Evolutionary conservation across 1,140 invertebrate species (phyloP).

Genomic region (Drosophila biarmipes): DNA sequence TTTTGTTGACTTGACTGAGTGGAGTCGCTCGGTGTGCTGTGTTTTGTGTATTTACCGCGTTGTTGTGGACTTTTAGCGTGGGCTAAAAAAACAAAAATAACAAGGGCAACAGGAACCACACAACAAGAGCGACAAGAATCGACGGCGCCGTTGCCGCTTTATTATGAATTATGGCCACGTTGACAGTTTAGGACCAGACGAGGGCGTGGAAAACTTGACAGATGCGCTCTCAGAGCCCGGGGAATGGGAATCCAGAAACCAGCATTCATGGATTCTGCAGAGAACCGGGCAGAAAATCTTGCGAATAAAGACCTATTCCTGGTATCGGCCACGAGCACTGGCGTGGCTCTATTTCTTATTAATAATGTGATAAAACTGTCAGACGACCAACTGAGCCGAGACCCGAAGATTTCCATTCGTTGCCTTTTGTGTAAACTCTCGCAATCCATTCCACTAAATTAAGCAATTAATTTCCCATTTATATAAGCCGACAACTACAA

Average conservation of each 20-base stretch:
- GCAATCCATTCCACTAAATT: conserved; percentile 81
- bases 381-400: conserved; percentile 54
- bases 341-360: conserved; percentile 77
- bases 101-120: conserved; percentile 12
- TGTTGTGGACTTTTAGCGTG: conserved; percentile 40
- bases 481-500: conserved; percentile 78
- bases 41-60: conserved; percentile 44
- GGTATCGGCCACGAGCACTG: conserved; percentile 54
- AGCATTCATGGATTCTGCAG: neutral
- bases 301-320: conserved; percentile 59
- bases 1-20: conserved; percentile 53
- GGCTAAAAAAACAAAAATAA: conserved; percentile 18
- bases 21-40: conserved; percentile 17
- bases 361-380: conserved; percentile 83
- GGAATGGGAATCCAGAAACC: neutral
- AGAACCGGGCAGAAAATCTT: conserved; percentile 27
- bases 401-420: conserved; percentile 37
- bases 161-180: conserved; percentile 82
- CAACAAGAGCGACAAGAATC: conserved; percentile 51
- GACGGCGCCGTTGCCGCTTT: conserved; percentile 69
- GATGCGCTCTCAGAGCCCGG: conserved; percentile 63
- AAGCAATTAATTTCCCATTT: conserved; percentile 81
- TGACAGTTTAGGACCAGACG: conserved; percentile 76
- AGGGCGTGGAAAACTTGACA: conserved; percentile 82
- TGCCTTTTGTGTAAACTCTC: conserved; percentile 56